phyloP scores from a whole-genome alignment of 2,113 vertebrate species.

The Engystomops pustulosus region DNA sequence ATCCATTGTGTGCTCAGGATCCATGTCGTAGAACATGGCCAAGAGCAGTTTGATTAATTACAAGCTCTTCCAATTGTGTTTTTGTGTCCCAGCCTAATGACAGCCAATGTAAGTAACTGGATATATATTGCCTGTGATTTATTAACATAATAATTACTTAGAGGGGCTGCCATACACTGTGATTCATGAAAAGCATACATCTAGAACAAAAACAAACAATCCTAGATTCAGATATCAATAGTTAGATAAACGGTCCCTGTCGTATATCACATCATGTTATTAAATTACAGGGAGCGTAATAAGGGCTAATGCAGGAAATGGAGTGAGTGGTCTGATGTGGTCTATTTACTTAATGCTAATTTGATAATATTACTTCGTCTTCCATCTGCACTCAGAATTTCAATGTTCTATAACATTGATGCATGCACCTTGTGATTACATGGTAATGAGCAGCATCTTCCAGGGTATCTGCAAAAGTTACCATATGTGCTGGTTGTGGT shows the following conservation, averaged over 20 bases:
- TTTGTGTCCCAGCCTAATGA: slow-evolving; percentile 15
- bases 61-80: slow-evolving; percentile 38
- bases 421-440: neutral
- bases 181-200: slow-evolving; percentile 38
- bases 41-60: slow-evolving; percentile 44
- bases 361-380: slow-evolving; percentile 27
- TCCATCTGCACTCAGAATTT: slow-evolving; percentile 4
- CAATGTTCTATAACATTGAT: neutral
- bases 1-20: slow-evolving; percentile 6
- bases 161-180: neutral
- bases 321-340: slow-evolving; percentile 35
- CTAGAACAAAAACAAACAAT: slow-evolving; percentile 18
- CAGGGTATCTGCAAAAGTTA: neutral
- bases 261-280: slow-evolving; percentile 45
- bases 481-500: neutral
- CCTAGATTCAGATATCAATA: slow-evolving; percentile 34
- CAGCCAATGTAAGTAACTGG: slow-evolving; percentile 43
- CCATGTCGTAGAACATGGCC: slow-evolving; percentile 11
- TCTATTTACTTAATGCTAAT: slow-evolving; percentile 46
- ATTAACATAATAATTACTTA: slow-evolving; percentile 30
- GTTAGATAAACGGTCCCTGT: slow-evolving; percentile 30
- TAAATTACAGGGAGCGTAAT: slow-evolving; percentile 44
- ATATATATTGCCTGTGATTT: slow-evolving; percentile 43
- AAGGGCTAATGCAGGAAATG: slow-evolving; percentile 48
- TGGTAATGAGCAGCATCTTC: neutral